phyloP scores from a whole-genome alignment of 2,888 invertebrate genomes.

The Hermaeophaga mercurialis region DNA sequence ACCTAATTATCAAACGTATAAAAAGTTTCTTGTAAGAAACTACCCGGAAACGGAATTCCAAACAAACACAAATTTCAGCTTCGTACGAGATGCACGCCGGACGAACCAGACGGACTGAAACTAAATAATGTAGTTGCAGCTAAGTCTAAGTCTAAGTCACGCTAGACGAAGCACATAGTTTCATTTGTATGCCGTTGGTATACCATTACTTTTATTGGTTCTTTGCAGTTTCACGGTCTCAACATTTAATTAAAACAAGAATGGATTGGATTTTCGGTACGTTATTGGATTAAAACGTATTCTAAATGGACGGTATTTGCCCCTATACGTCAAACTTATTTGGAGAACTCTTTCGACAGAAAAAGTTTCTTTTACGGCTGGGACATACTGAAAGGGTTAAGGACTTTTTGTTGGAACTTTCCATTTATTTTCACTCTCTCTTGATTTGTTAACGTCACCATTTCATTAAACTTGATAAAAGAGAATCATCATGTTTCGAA shows the following conservation, averaged over 20 bases:
- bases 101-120: slow-evolving; percentile 2
- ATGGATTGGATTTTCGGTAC: slow-evolving; percentile 8
- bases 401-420: neutral
- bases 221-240: slow-evolving; percentile 19
- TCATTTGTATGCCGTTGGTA: slow-evolving; percentile 18
- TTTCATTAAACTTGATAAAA: no score
- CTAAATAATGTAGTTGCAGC: slow-evolving; percentile 11
- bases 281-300: slow-evolving; percentile 11
- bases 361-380: neutral
- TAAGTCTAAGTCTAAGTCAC: slow-evolving; percentile 3
- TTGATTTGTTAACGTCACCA: neutral
- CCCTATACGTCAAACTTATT: no score
- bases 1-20: neutral
- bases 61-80: slow-evolving; percentile 9
- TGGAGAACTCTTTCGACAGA: neutral
- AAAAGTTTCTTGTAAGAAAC: slow-evolving; percentile 1
- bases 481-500: no score
- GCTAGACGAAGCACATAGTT: slow-evolving; percentile 8
- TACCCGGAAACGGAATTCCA: neutral
- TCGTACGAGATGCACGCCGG: neutral
- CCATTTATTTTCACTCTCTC: slow-evolving; percentile 2
- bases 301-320: no score
- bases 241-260: slow-evolving; percentile 23
- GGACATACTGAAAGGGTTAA: slow-evolving; percentile 7
- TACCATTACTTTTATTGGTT: slow-evolving; percentile 11